Conservation (phyloP, 2,888 invertebrate species). For the Dinocampus coccinellae region DNA sequence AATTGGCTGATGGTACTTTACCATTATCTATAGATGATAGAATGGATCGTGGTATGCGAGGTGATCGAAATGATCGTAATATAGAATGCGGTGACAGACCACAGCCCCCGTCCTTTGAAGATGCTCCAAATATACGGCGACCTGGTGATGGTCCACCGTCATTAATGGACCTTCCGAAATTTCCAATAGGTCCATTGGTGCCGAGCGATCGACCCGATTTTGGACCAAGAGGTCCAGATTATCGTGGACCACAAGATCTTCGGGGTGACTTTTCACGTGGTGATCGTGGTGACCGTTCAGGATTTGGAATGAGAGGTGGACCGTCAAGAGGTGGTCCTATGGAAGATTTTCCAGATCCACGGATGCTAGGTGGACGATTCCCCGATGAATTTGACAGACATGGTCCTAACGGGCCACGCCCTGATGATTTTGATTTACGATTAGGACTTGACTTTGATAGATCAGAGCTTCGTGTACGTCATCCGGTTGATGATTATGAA, state of each 20-base stretch:
- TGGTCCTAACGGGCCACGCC: slow-evolving; percentile 57
- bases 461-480: slow-evolving; percentile 57
- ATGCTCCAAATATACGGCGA: slow-evolving; percentile 49
- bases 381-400: slow-evolving; percentile 63
- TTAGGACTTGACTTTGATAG: slow-evolving; percentile 58
- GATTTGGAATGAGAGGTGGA: slow-evolving; percentile 52
- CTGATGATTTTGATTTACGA: slow-evolving; percentile 60
- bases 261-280: slow-evolving; percentile 57
- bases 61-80: slow-evolving; percentile 53
- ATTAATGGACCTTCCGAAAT: slow-evolving; percentile 66
- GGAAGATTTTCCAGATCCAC: slow-evolving; percentile 60
- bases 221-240: slow-evolving; percentile 57
- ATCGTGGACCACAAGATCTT: slow-evolving; percentile 56
- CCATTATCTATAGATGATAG: slow-evolving; percentile 61
- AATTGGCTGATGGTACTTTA: slow-evolving; percentile 65
- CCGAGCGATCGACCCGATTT: slow-evolving; percentile 60
- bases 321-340: slow-evolving; percentile 48
- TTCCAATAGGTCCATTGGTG: slow-evolving; percentile 46
- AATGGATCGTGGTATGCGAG: slow-evolving; percentile 54
- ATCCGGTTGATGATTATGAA: slow-evolving; percentile 61
- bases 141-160: slow-evolving; percentile 63
- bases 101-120: slow-evolving; percentile 55
- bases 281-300: slow-evolving; percentile 55
- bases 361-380: slow-evolving; percentile 57
- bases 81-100: slow-evolving; percentile 55